Base-by-base conservation (phyloP, 1,140 invertebrate genomes). In the Carposina sasakii region DNA sequence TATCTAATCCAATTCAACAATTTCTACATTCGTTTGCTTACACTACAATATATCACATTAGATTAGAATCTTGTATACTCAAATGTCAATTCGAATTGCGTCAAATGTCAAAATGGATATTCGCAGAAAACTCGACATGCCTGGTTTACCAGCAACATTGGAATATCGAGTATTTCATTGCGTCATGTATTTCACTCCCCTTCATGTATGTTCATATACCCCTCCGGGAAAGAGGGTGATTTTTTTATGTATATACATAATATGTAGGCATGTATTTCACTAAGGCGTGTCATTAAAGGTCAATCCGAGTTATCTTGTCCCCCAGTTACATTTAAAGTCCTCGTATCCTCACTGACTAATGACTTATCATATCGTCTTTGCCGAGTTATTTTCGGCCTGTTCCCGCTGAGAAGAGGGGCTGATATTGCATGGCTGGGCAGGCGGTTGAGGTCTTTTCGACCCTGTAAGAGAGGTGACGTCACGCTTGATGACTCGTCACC, bases 381-480 rank as follows among this genome's bases (percentile, higher is more conserved):
- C 28, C 81, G 63, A 3, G 71, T 67, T 28, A 83, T 81, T 65
- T 84, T 84, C 0, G 77, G 75, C 31, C 81, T 61, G 48, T 63
- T 57, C 2, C 66, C 65, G 34, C 71, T 57, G 8, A 74, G 61
- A 6, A 78, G 61, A 56, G 70, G 77, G 22, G 73, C 74, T 21
- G 73, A 77, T 52, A 63, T 78, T 20, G 77, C 75, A 48, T 78
- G 79, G 17, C 62, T 64, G 3, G 84, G 75, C 53, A 87, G 65
- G 40, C 75, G 72, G 36, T 75, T 73, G 17, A 87, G 75, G 36
- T 87, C 87, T 60, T 85, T 88, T 63, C 63, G 71, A 42, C 70
- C 81, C 64, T 88, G 87, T 2, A 89, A 68, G 1, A 89, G 57
- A 0, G 87, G 88, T 9, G 87, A 88, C 4, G 87, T 88, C 2